A percentile compares a stretch with the other conserved stretches of the same genome.
These are phyloP conservation scores for Cervus canadensis DNA, from an alignment of 2,113 vertebrate species.

Conservation along the genomic window DNA sequence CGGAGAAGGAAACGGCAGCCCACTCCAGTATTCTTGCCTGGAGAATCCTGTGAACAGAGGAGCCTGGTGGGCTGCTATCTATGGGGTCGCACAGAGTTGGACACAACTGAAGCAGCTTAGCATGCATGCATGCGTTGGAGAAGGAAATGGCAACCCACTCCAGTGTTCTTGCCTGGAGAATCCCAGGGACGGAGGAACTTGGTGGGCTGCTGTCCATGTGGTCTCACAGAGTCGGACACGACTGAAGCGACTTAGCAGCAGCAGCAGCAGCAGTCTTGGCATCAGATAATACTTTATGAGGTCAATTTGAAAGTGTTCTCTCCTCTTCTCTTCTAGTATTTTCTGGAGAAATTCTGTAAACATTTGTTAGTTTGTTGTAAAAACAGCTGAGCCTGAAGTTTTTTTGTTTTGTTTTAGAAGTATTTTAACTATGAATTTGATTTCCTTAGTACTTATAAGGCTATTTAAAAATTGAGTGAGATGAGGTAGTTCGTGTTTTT, in stretches of 20 bases:
- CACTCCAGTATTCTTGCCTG: neutral
- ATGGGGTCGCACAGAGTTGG: rapidly evolving
- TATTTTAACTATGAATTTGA: neutral
- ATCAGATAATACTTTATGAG: neutral
- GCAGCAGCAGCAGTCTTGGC: neutral
- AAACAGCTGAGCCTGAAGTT: neutral
- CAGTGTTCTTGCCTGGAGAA: neutral
- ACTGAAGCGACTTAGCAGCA: neutral
- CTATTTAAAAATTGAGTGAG: neutral
- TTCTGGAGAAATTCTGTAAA: neutral
- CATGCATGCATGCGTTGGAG: neutral
- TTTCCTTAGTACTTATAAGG: neutral
- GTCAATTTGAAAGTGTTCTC: neutral
- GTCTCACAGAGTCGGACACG: rapidly evolving
- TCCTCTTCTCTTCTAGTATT: neutral
- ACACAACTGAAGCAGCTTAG: neutral
- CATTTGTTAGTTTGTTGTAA: neutral
- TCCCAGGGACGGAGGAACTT: neutral
- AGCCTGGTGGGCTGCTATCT: neutral
- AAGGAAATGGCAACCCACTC: neutral
- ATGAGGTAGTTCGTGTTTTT: neutral
- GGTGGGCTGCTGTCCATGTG: neutral
- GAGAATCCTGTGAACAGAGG: neutral
- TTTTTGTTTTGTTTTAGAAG: neutral
- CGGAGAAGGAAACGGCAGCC: neutral